phyloP scores from a whole-genome alignment of 1,140 invertebrate species.

The Planococcus citri region DNA sequence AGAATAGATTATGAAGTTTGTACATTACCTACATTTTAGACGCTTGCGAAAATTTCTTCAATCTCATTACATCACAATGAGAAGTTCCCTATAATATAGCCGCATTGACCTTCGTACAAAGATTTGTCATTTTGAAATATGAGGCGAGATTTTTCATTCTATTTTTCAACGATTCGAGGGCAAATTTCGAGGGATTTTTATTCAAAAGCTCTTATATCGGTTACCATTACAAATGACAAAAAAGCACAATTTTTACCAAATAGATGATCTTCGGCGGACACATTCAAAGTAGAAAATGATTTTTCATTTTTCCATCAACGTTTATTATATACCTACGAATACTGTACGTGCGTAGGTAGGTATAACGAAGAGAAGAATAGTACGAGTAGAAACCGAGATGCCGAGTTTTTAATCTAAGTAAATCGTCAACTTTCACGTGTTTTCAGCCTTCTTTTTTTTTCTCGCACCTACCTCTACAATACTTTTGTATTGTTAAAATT shows the following conservation, averaged over 20 bases:
- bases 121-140: conserved; percentile 8
- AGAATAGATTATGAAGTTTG: not conserved
- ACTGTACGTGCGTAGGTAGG: too few relatives aligned
- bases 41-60: not conserved
- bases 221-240: not conserved
- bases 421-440: not conserved
- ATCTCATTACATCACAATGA: not conserved
- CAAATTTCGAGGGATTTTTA: not conserved
- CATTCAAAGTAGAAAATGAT: not conserved
- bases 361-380: too few relatives aligned
- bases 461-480: too few relatives aligned
- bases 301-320: not conserved
- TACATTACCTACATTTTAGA: not conserved
- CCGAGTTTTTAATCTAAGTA: not conserved
- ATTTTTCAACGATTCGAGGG: not conserved
- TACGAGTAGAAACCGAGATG: not conserved
- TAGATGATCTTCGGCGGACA: not conserved
- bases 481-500: too few relatives aligned
- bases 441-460: too few relatives aligned
- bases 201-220: not conserved
- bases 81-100: not conserved
- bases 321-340: not conserved
- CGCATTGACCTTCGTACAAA: not conserved
- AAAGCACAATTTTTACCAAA: not conserved
- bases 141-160: not conserved